Conservation (phyloP, 2,888 invertebrate species). For the Parascotia fuliginaria region DNA sequence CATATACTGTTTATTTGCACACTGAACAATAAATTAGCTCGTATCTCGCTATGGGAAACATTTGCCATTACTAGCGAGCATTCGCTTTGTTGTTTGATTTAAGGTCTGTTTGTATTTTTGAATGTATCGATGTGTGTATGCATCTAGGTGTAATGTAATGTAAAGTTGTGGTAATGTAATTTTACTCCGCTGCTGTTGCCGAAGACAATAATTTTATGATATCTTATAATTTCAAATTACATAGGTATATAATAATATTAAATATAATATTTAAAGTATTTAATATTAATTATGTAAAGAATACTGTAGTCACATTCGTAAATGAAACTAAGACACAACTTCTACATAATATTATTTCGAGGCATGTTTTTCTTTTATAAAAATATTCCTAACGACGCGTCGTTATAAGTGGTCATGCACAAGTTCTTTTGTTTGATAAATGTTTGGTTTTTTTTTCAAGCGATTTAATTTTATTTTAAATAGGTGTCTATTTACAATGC, state of each 20-base stretch:
- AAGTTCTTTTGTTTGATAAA: not conserved
- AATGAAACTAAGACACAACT: too few relatives aligned
- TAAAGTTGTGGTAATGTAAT: too few relatives aligned
- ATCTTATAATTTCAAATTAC: too few relatives aligned
- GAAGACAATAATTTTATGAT: too few relatives aligned
- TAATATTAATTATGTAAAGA: too few relatives aligned
- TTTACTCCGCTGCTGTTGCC: not conserved
- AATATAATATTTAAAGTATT: too few relatives aligned
- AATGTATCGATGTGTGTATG: not conserved
- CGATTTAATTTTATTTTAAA: not conserved
- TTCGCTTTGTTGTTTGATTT: conserved; percentile 6
- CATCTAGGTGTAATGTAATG: not conserved
- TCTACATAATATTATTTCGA: too few relatives aligned
- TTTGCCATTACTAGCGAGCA: conserved; percentile 19
- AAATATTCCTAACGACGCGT: too few relatives aligned
- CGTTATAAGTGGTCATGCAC: too few relatives aligned
- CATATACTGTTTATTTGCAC: conserved; percentile 52
- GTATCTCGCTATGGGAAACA: conserved; percentile 35
- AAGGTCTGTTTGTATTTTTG: conserved; percentile 4
- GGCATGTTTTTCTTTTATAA: too few relatives aligned
- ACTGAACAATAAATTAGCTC: conserved; percentile 45
- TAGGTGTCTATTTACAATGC: not conserved
- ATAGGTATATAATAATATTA: too few relatives aligned
- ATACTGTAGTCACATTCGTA: too few relatives aligned
- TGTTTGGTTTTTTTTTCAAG: not conserved